These are phyloP conservation scores for Orchestes rusci DNA, from an alignment of 2,888 invertebrate species.

Conservation along the genomic window DNA sequence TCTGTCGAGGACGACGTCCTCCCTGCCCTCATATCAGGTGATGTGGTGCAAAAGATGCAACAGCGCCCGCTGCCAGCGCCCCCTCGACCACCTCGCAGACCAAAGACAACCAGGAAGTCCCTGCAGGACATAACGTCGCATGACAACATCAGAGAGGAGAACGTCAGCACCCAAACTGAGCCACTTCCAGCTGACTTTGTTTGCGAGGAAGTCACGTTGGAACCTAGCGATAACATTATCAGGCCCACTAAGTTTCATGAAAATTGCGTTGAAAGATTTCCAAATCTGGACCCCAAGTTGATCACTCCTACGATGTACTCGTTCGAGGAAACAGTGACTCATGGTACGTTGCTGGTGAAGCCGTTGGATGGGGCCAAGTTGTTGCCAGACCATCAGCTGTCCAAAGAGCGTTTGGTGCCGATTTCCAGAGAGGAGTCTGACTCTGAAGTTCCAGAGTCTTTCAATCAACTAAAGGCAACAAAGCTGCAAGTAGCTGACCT, in stretches of 20 bases:
- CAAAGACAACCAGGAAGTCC: slow-evolving; percentile 26
- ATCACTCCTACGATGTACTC: slow-evolving; percentile 38
- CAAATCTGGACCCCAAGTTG: slow-evolving; percentile 7
- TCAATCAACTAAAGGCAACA: slow-evolving; percentile 27
- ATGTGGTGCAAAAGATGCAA: slow-evolving; percentile 75
- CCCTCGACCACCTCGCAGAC: slow-evolving; percentile 67
- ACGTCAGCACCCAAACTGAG: slow-evolving; percentile 78
- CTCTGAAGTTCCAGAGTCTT: slow-evolving; percentile 38
- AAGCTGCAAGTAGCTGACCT: slow-evolving; percentile 48
- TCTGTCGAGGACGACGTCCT: no score
- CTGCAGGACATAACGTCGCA: slow-evolving; percentile 36
- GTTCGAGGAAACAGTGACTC: slow-evolving; percentile 58
- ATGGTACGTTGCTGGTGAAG: slow-evolving; percentile 59
- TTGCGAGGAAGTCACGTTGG: slow-evolving; percentile 49
- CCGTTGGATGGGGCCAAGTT: slow-evolving; percentile 49
- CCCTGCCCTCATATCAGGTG: slow-evolving; percentile 66
- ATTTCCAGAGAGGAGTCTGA: slow-evolving; percentile 32
- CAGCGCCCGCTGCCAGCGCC: slow-evolving; percentile 80
- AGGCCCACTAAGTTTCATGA: not conserved
- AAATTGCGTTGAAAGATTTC: not conserved
- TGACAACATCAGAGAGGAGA: slow-evolving; percentile 49
- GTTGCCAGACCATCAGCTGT: slow-evolving; percentile 33
- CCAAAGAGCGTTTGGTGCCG: slow-evolving; percentile 35
- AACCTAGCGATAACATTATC: slow-evolving; percentile 26
- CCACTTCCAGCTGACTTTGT: slow-evolving; percentile 69